A percentile compares a stretch with the other conserved stretches of the same genome.
Conservation (phyloP, 2,888 invertebrate species). For the Ceriagrion tenellum region DNA sequence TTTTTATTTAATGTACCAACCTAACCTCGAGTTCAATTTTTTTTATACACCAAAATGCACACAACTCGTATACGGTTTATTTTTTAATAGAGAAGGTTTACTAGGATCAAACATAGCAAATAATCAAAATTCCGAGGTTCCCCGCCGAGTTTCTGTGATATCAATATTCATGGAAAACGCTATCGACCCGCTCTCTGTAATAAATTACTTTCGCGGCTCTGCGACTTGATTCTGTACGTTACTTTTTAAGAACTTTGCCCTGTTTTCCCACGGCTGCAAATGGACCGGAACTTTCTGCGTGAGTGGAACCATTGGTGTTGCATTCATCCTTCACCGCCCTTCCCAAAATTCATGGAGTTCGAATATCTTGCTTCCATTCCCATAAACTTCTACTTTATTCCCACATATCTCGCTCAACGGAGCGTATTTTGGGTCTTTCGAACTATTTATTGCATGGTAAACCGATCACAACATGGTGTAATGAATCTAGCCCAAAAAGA, state of each 20-base stretch:
- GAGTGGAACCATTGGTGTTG: neutral
- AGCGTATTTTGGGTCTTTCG: neutral
- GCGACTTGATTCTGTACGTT: neutral
- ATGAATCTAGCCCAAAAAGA: too few relatives aligned
- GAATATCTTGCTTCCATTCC: neutral
- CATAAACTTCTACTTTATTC: slow-evolving; percentile 6
- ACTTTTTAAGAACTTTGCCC: slow-evolving; percentile 35
- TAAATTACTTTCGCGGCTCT: neutral
- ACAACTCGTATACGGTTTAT: neutral
- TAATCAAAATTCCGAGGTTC: neutral
- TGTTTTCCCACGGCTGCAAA: slow-evolving; percentile 3
- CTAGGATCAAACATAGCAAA: neutral
- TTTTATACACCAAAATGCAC: neutral
- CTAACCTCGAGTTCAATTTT: neutral
- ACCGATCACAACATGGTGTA: neutral
- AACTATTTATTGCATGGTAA: neutral
- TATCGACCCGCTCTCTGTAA: neutral
- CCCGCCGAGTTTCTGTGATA: neutral
- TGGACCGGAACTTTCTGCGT: slow-evolving; percentile 19
- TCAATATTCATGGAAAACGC: neutral
- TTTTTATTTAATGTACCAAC: neutral
- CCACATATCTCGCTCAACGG: neutral
- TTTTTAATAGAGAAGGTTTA: neutral
- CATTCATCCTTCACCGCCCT: neutral
- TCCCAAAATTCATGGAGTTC: neutral